Percentiles rank a stretch among this genome's conserved stretches.
phyloP scores from a whole-genome alignment of 2,113 vertebrate genomes.

The Pseudopodoces humilis region DNA sequence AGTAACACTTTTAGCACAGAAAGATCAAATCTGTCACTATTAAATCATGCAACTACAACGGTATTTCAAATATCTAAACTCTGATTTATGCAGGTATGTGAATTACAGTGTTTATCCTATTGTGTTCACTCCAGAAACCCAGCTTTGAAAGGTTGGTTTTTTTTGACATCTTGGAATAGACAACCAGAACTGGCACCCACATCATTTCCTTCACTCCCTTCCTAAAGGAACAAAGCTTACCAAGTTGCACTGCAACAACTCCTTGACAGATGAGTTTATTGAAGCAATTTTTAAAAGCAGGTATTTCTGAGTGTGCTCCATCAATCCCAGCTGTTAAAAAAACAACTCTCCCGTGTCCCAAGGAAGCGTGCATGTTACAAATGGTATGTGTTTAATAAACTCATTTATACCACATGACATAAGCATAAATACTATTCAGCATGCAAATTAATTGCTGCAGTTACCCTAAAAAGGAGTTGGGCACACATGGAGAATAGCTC shows the following conservation, averaged over 20 bases:
- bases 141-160: neutral
- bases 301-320: neutral
- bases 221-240: neutral
- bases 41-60: neutral
- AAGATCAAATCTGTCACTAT: neutral
- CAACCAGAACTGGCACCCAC: neutral
- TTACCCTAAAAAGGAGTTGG: neutral
- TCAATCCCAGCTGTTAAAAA: neutral
- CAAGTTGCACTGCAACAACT: neutral
- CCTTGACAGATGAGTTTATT: conserved; percentile 15
- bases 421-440: conserved; percentile 3
- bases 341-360: conserved; percentile 19
- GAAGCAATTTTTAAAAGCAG: conserved; percentile 35
- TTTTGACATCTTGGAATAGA: neutral
- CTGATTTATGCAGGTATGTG: neutral
- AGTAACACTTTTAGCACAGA: neutral
- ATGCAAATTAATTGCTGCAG: conserved; percentile 38
- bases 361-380: neutral
- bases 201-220: neutral
- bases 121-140: neutral
- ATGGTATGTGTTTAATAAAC: neutral
- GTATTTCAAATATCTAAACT: neutral
- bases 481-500: neutral
- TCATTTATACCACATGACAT: conserved; percentile 34
- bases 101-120: neutral